phyloP scores from a whole-genome alignment of 1,140 invertebrate genomes.

The Zaprionus capensis region DNA sequence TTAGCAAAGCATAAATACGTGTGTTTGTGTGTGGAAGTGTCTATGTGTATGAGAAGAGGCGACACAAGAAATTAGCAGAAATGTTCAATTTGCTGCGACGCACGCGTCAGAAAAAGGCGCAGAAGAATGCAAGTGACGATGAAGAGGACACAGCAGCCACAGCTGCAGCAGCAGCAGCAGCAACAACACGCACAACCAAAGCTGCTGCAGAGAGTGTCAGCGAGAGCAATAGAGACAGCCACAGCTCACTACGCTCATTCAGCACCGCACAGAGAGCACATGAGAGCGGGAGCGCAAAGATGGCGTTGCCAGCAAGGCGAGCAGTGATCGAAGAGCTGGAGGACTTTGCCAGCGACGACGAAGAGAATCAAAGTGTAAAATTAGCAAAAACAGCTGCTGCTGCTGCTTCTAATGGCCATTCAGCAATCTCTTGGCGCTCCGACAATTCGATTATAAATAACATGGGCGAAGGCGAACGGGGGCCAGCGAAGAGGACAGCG shows the following conservation, averaged over 20 bases:
- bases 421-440: constrained; percentile 60
- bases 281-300: constrained; percentile 5
- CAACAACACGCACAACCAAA: background rate
- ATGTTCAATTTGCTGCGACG: constrained; percentile 78
- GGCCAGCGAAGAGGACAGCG: constrained; percentile 23
- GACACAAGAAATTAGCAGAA: constrained; percentile 32
- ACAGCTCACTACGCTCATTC: background rate
- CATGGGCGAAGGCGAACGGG: constrained; percentile 53
- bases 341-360: constrained; percentile 68
- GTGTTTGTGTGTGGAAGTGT: background rate
- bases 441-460: constrained; percentile 78
- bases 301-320: constrained; percentile 36
- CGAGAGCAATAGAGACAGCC: background rate
- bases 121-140: constrained; percentile 60
- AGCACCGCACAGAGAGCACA: constrained; percentile 23
- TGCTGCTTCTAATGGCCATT: constrained; percentile 55
- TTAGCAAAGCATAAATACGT: constrained; percentile 17
- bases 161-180: constrained; percentile 14
- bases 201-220: constrained; percentile 29
- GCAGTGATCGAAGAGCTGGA: constrained; percentile 78
- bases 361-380: constrained; percentile 65
- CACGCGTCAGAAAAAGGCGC: constrained; percentile 67
- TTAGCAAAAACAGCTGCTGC: constrained; percentile 79
- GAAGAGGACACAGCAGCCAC: constrained; percentile 41
- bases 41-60: constrained; percentile 10